These are phyloP conservation scores for Desmophyllum pertusum DNA, from an alignment of 92 coral and sea anemone genomes.

Conservation along the genomic window DNA sequence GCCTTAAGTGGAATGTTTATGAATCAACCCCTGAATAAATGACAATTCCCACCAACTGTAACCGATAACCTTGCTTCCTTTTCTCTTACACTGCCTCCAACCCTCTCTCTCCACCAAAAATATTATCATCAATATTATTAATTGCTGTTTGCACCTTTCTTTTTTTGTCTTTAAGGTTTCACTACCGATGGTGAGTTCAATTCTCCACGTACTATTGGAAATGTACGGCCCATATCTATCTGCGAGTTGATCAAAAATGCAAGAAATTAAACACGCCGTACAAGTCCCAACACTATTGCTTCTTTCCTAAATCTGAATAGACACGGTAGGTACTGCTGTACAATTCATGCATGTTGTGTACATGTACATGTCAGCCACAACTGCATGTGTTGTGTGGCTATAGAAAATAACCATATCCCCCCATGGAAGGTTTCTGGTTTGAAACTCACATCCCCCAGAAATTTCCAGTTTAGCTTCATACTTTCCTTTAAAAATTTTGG, in stretches of 20 bases:
- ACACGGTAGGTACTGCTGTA: constrained; percentile 13
- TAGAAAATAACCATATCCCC: too few species aligned
- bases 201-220: constrained; percentile 46
- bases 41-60: too few species aligned
- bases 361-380: too few species aligned
- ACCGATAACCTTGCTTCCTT: too few species aligned
- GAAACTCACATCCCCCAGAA: too few species aligned
- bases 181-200: constrained; percentile 59
- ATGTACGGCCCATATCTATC: constrained; percentile 46
- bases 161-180: constrained; percentile 10
- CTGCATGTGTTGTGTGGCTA: too few species aligned
- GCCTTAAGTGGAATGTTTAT: too few species aligned
- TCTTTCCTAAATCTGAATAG: constrained; percentile 19
- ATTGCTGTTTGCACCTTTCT: neutral
- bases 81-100: too few species aligned
- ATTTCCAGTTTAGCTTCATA: too few species aligned
- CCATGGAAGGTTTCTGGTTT: too few species aligned
- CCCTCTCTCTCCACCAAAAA: neutral
- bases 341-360: neutral
- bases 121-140: neutral
- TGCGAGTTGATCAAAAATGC: constrained; percentile 37
- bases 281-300: constrained; percentile 11
- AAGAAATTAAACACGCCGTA: constrained; percentile 31
- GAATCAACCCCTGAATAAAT: too few species aligned
- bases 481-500: too few species aligned